Percentiles rank a stretch among this genome's conserved stretches.
phyloP scores from a whole-genome alignment of 64 coral and sea anemone genomes.

The Pocillopora damicornis region DNA sequence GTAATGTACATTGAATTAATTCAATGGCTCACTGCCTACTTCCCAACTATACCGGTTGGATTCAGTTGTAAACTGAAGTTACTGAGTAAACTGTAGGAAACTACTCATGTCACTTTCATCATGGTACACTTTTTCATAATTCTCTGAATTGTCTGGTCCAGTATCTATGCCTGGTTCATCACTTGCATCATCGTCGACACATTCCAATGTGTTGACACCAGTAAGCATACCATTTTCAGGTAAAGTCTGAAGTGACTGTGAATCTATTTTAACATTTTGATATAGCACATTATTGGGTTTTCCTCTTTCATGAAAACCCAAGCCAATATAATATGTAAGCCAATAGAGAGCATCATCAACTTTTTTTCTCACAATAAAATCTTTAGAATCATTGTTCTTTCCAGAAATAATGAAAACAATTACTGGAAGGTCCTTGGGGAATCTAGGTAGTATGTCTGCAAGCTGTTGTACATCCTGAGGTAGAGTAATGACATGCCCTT shows the following conservation, averaged over 20 bases:
- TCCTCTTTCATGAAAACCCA: conserved; percentile 30
- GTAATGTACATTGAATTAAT: conserved; percentile 40
- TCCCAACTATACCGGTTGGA: conserved; percentile 1
- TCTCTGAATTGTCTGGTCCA: conserved; percentile 58
- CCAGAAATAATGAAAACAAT: conserved; percentile 46
- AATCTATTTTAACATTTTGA: conserved; percentile 28
- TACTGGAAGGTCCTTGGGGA: conserved; percentile 46
- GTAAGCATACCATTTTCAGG: conserved; percentile 41
- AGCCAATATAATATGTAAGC: no score
- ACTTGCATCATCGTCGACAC: neutral
- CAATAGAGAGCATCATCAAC: conserved; percentile 40
- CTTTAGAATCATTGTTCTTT: conserved; percentile 55
- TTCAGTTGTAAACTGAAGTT: conserved; percentile 9
- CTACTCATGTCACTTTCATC: conserved; percentile 56
- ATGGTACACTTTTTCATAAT: conserved; percentile 48
- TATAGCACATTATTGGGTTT: conserved; percentile 54
- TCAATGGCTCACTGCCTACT: conserved; percentile 42
- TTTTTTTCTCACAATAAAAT: conserved; percentile 66
- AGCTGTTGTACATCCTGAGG: no score
- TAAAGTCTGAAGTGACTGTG: conserved; percentile 23
- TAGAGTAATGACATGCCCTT: no score
- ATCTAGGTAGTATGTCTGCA: no score
- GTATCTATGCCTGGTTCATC: conserved; percentile 29
- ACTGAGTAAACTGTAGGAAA: no score
- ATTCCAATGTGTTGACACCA: conserved; percentile 39